phyloP scores from a whole-genome alignment of 2,113 vertebrate genomes.

The Rhineura floridana region DNA sequence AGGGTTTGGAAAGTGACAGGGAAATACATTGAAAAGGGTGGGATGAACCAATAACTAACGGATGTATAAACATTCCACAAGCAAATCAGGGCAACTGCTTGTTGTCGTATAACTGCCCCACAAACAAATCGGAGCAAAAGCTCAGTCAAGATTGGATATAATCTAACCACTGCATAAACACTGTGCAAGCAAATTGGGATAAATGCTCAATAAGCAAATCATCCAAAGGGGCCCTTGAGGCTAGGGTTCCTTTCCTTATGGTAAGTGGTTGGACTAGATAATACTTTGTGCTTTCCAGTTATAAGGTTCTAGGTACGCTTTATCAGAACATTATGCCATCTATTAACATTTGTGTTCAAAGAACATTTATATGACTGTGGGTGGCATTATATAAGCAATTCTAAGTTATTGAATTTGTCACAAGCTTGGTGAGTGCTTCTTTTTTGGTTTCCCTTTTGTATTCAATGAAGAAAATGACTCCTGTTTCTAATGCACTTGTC shows the following conservation, averaged over 20 bases:
- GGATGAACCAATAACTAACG: too few relatives aligned
- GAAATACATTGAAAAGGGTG: too few relatives aligned
- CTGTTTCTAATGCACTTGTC: neutral
- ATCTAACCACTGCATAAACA: too few relatives aligned
- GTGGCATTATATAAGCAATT: constrained; percentile 4
- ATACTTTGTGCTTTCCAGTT: neutral
- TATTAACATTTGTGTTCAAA: neutral
- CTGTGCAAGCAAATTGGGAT: too few relatives aligned
- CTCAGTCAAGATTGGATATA: too few relatives aligned
- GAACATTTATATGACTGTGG: neutral
- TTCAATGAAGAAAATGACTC: neutral
- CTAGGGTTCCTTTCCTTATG: neutral
- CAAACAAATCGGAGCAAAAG: too few relatives aligned
- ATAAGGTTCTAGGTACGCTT: neutral
- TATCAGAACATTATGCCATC: neutral
- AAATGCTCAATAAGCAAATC: too few relatives aligned
- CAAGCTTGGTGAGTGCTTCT: neutral
- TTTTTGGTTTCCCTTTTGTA: neutral
- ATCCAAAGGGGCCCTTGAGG: too few relatives aligned
- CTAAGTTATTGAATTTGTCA: neutral
- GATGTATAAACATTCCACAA: too few relatives aligned
- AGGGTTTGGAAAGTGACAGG: too few relatives aligned
- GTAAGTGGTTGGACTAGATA: neutral
- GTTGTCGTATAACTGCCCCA: too few relatives aligned
- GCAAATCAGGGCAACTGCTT: too few relatives aligned